These are phyloP conservation scores for Linepithema humile DNA, from an alignment of 1,140 invertebrate genomes.

Conservation along the genomic window DNA sequence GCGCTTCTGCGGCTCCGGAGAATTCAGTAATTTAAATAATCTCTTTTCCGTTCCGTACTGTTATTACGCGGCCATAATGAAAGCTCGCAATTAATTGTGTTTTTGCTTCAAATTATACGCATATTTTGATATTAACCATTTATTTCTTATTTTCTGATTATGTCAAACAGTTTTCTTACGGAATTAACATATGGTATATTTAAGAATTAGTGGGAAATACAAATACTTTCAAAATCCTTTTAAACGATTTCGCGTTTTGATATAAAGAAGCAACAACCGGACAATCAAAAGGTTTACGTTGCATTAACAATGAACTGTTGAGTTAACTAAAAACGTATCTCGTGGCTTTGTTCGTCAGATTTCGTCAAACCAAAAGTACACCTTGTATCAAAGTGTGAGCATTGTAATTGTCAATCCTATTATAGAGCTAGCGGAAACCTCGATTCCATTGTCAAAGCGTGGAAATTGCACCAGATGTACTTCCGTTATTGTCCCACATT, in stretches of 20 bases:
- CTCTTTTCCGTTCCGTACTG: not conserved
- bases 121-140: not conserved
- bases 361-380: not conserved
- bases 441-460: not conserved
- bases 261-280: not conserved
- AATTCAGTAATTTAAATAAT: constrained; percentile 38
- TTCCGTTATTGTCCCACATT: not conserved
- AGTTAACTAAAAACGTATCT: not conserved
- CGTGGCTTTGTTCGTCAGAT: not conserved
- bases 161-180: not conserved
- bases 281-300: not conserved
- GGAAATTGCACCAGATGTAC: not conserved
- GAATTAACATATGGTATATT: too few relatives aligned
- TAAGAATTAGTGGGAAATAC: not conserved
- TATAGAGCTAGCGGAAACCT: not conserved
- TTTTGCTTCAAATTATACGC: not conserved
- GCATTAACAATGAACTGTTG: not conserved
- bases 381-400: not conserved
- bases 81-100: constrained; percentile 5
- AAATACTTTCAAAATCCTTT: not conserved
- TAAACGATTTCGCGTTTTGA: not conserved
- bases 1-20: not conserved
- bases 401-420: not conserved
- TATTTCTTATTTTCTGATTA: not conserved
- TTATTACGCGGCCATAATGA: not conserved